phyloP scores from a whole-genome alignment of 2,888 invertebrate genomes.

The Dicranocentrus wangi region DNA sequence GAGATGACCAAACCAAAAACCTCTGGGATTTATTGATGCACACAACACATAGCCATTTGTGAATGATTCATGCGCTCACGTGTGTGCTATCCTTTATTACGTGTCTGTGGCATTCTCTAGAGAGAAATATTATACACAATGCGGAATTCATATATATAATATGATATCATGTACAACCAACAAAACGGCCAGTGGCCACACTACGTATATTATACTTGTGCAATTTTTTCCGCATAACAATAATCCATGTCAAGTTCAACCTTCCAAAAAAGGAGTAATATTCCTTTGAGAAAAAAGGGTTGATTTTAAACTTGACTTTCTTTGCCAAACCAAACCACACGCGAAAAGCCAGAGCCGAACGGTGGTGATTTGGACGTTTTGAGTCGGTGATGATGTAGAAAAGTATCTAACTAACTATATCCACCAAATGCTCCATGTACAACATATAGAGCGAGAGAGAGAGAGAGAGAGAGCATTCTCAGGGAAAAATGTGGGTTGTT shows the following conservation, averaged over 20 bases:
- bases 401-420: too few relatives aligned
- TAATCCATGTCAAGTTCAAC: constrained; percentile 63
- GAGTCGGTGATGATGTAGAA: too few relatives aligned
- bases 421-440: too few relatives aligned
- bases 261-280: constrained; percentile 62
- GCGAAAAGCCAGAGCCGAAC: constrained; percentile 11
- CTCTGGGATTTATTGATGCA: not conserved
- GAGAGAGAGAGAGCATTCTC: too few relatives aligned
- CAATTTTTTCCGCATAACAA: constrained; percentile 52
- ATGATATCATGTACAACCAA: constrained; percentile 44
- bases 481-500: constrained; percentile 49
- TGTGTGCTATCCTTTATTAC: constrained; percentile 24
- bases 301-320: constrained; percentile 60
- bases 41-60: constrained; percentile 54
- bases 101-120: constrained; percentile 16
- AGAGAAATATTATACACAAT: too few relatives aligned
- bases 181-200: constrained; percentile 47
- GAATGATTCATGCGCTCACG: constrained; percentile 54
- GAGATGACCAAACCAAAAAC: constrained; percentile 14
- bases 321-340: constrained; percentile 3
- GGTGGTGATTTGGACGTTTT: too few relatives aligned
- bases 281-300: constrained; percentile 49
- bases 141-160: not conserved
- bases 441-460: too few relatives aligned
- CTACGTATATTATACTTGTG: constrained; percentile 16